phyloP scores from a whole-genome alignment of 2,888 invertebrate species.

The Aromia moschata region DNA sequence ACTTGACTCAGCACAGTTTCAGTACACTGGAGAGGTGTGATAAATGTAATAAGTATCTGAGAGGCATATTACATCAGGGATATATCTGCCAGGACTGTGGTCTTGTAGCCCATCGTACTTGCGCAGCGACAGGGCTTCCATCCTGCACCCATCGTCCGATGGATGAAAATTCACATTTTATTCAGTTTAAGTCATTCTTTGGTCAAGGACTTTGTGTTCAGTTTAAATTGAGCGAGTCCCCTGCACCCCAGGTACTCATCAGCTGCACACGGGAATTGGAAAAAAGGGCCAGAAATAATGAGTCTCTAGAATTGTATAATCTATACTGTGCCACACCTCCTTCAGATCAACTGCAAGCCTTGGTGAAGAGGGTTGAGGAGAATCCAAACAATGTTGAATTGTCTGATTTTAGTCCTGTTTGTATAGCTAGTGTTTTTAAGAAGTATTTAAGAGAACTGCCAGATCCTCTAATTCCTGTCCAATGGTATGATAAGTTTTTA shows the following conservation, averaged over 20 bases:
- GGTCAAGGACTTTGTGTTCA: conserved; percentile 72
- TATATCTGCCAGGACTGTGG: conserved; percentile 79
- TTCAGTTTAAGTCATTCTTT: conserved; percentile 64
- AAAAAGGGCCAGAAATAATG: conserved; percentile 64
- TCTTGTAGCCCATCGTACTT: conserved; percentile 75
- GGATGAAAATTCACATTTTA: conserved; percentile 54
- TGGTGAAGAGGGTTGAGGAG: conserved; percentile 67
- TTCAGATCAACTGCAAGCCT: conserved; percentile 68
- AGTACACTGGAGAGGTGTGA: conserved; percentile 74
- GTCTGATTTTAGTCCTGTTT: conserved; percentile 64
- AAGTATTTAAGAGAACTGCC: conserved; percentile 78
- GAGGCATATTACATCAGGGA: conserved; percentile 76
- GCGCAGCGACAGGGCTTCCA: conserved; percentile 72
- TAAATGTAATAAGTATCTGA: conserved; percentile 76
- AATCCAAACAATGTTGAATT: conserved; percentile 61
- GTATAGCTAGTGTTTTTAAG: conserved; percentile 72
- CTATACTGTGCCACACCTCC: conserved; percentile 72
- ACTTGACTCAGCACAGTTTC: conserved; percentile 73
- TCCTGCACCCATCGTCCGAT: conserved; percentile 57
- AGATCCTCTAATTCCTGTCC: conserved; percentile 79
- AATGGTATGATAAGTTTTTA: conserved; percentile 77
- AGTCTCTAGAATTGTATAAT: conserved; percentile 71
- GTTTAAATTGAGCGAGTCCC: conserved; percentile 66
- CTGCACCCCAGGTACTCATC: conserved; percentile 67
- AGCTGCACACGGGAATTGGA: conserved; percentile 72